Base-by-base conservation (phyloP, 1,140 invertebrate genomes). In the Phocides pigmalion region DNA sequence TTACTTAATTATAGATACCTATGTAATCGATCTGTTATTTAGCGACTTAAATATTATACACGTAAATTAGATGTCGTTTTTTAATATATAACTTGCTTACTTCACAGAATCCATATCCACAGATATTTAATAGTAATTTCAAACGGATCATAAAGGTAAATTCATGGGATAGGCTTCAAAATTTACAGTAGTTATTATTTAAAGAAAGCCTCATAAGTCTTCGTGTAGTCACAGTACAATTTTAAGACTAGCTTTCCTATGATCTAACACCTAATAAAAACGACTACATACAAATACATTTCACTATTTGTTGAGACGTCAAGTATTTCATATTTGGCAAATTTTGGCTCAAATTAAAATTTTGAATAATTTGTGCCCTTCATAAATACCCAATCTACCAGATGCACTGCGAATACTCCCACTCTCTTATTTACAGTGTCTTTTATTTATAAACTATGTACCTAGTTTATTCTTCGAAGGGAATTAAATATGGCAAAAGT, bases 261-360 rank as follows among this genome's bases (percentile, higher is more conserved):
- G 35, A 56, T 49, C 50, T 53, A 64, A 54, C 44, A 64, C 39
- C 32, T 58, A 41, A 25, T 15, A 37, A 58, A 47, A 62, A 62
- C 44, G 28, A 49, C 44, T 49, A 67, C 19, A 28, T 54, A 67
- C 32, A 67, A 54, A 37, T 42, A 37, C 32, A 37, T 62, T 54
- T 58, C 12, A 62, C 46, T 50, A 59, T 67, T 64, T 66, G 14
- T 65, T 63, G 44, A 66, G 42, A 44, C 49, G 32, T 69, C 14
- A 61, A 49, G 46, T 41, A 42, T 14, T 51, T 51, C 15, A 42
- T 53, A 37, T 88, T 90, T 90, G 87, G 87, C 86, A 86, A 86
- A 81, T 84, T 87, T 89, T 88, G 84, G 87, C 83, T 78, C 81
- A 87, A 90, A 84, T 79, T 65, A 85, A 81, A 76, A 72, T 70